A percentile compares a stretch with the other conserved stretches of the same genome.
These are phyloP conservation scores for Orcinus orca DNA, from an alignment of 2,113 vertebrate genomes.

Conservation along the genomic window DNA sequence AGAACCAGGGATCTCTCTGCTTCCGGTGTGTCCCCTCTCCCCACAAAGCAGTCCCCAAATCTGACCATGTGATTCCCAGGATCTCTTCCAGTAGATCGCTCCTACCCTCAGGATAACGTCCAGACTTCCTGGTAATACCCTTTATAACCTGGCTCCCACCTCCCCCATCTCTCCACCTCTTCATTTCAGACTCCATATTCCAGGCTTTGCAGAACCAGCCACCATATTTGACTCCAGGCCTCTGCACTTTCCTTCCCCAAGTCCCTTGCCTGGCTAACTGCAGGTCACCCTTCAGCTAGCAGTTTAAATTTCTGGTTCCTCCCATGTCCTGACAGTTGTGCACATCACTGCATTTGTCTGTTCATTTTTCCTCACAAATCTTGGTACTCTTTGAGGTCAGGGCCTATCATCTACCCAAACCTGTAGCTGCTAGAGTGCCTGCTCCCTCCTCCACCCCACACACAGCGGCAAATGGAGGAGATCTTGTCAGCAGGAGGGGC, in stretches of 20 bases:
- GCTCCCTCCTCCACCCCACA: not conserved
- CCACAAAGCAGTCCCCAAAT: not conserved
- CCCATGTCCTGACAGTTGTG: not conserved
- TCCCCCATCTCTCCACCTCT: not conserved
- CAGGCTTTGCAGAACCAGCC: not conserved
- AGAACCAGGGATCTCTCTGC: not conserved
- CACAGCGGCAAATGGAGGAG: not conserved
- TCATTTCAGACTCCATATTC: not conserved
- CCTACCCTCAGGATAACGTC: not conserved
- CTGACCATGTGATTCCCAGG: conserved; percentile 2
- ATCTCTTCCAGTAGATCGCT: conserved; percentile 6
- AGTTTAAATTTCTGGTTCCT: conserved; percentile 26
- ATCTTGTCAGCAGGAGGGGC: not conserved
- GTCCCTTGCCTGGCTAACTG: not conserved
- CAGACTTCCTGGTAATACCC: conserved; percentile 2
- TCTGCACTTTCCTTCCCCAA: not conserved
- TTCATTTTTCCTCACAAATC: not conserved
- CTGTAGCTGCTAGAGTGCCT: not conserved
- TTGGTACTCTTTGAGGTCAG: not conserved
- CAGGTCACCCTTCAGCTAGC: not conserved
- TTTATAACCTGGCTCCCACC: not conserved
- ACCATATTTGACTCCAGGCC: not conserved
- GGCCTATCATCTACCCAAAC: not conserved
- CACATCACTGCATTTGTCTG: not conserved
- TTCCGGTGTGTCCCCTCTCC: not conserved